A percentile compares a stretch with the other conserved stretches of the same genome.
Evolutionary conservation across 2,113 vertebrate species (phyloP).

Genomic region (Halichoeres trimaculatus): DNA sequence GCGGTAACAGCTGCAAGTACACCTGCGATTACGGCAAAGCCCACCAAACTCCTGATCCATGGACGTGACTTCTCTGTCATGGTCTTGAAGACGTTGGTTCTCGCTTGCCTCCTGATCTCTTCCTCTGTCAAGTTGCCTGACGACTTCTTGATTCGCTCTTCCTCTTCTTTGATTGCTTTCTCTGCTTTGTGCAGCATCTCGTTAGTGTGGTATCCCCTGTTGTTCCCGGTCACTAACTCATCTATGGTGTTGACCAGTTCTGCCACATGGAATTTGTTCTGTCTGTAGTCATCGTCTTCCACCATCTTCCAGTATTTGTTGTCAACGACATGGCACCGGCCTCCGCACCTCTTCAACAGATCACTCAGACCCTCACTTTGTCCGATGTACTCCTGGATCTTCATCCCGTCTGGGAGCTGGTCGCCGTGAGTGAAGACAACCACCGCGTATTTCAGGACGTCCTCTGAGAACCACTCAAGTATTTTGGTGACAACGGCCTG

Average conservation of each 20-base stretch:
- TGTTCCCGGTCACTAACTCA: background rate
- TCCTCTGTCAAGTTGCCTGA: background rate
- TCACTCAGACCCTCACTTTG: background rate
- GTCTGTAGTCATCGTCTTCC: constrained; percentile 3
- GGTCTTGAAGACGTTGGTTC: constrained; percentile 48
- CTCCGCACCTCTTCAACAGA: constrained; percentile 40
- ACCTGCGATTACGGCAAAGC: background rate
- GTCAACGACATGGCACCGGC: constrained; percentile 48
- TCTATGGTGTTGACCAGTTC: constrained; percentile 43
- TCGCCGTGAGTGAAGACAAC: constrained; percentile 59
- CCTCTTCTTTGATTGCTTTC: constrained; percentile 1
- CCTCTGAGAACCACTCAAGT: constrained; percentile 35
- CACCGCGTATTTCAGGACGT: background rate
- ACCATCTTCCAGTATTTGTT: constrained; percentile 40
- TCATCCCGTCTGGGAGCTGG: constrained; percentile 1
- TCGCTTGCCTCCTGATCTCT: constrained; percentile 51
- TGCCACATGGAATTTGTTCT: constrained; percentile 42
- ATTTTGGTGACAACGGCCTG: constrained; percentile 2
- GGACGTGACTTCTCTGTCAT: background rate
- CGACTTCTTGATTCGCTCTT: background rate
- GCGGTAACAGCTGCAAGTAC: background rate
- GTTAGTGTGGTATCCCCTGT: constrained; percentile 41
- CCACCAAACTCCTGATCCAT: background rate
- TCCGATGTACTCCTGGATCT: constrained; percentile 23
- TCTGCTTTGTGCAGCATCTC: constrained; percentile 12